Evolutionary conservation across 2,888 invertebrate species (phyloP), one percentile per base, ranked within the genome.

Genomic region (Hirtodrosophila trivittata): DNA sequence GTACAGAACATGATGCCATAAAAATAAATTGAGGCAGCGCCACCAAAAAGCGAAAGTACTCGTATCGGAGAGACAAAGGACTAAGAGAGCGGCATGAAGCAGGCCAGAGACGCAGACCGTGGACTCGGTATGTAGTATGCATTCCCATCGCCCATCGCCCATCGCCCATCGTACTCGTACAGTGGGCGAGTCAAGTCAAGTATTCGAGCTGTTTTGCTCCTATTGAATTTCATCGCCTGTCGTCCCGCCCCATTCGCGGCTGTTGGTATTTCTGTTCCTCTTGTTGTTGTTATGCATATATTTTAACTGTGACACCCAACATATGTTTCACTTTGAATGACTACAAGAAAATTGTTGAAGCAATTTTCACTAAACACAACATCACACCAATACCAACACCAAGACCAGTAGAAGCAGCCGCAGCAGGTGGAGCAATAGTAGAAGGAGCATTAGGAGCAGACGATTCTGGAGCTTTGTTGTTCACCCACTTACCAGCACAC

Each of bases 281-380:
- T 21, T 59, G 38, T 10, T 18, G 26, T 25, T 14, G 35, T 37
- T 49, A 46, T 50, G 65, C 56, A 52, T 69, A 67, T 69, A 72
- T 85, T 85, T 81, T 70, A 69, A 59, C 64, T 69, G 72, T 82
- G 85, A 75, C 80, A 77, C 78, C 63, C 75, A 77, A 77, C 80
- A 85, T 85, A 85, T 81, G 85, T 85, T 81, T 75, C 72, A 66
- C 66, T 77, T 67, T 82, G 65, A 81, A 81, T 82, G 86, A 73
- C 66, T 82, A 65, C 80, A 65, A 63, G 70, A 68, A 75, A 82
- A 81, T 82, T 73, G 71, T 56, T 57, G 54, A 62, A 85, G 66
- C 86, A 75, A 82, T 82, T 82, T 85, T 68, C 83, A 75, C 83
- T 71, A 81, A 78, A 78, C 82, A 77, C 77, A 75, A 63, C 63